phyloP scores from a whole-genome alignment of 2,797 vertebrate genomes.

The Poecilia gillii region DNA sequence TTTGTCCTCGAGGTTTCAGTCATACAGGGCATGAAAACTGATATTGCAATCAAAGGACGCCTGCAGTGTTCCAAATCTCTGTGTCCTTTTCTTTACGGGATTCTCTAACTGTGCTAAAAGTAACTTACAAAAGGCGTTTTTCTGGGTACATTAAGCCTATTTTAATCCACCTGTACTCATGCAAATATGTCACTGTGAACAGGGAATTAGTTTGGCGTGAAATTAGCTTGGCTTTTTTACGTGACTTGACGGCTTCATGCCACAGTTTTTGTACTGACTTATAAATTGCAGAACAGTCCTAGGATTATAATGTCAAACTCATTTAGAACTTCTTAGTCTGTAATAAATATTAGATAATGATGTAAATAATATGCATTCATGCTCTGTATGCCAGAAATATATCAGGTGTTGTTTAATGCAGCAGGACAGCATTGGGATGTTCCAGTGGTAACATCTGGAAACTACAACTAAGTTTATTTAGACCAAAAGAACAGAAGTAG shows the following conservation, averaged over 20 bases:
- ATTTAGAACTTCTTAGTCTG: not conserved
- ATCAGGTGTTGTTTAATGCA: not conserved
- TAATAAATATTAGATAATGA: not conserved
- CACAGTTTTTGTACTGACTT: not conserved
- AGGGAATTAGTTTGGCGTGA: not conserved
- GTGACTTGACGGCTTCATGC: not conserved
- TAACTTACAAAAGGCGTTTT: not conserved
- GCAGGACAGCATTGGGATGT: not conserved
- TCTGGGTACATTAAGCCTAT: not conserved
- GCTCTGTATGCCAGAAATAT: not conserved
- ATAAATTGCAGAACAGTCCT: not conserved
- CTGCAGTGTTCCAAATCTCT: conserved; percentile 15
- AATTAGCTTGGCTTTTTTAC: not conserved
- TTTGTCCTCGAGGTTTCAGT: conserved; percentile 6
- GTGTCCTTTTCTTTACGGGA: conserved; percentile 15
- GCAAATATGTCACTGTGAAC: not conserved
- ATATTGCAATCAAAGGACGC: conserved; percentile 12
- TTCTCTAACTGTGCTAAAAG: not conserved
- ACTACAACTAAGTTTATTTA: not conserved
- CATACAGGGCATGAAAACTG: conserved; percentile 9
- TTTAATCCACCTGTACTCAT: conserved; percentile 11
- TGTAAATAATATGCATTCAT: too few relatives aligned
- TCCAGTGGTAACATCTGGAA: not conserved
- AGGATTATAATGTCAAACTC: not conserved
- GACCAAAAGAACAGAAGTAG: not conserved